A percentile compares a stretch with the other conserved stretches of the same genome.
Evolutionary conservation across 2,113 vertebrate species (phyloP).

Genomic region (Hoplias malabaricus): DNA sequence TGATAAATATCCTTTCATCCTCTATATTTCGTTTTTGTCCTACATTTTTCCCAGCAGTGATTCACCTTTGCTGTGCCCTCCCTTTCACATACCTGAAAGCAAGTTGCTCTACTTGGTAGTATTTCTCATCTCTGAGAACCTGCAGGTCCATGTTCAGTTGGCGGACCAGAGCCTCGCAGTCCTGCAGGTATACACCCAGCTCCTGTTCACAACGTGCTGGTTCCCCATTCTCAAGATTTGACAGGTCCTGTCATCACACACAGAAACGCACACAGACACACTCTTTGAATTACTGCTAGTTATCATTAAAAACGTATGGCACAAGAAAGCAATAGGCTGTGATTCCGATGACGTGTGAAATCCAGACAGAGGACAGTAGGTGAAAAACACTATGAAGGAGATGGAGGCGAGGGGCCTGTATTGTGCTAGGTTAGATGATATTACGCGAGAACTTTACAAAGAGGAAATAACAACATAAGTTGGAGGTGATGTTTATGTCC

Average conservation of each 20-base stretch:
- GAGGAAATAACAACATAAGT: no score
- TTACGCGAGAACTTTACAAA: no score
- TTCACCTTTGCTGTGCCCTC: neutral
- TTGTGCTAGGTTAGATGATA: no score
- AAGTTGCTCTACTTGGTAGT: constrained; percentile 95
- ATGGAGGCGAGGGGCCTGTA: no score
- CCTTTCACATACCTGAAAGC: constrained; percentile 83
- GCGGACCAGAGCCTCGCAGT: constrained; percentile 85
- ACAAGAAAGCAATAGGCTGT: neutral
- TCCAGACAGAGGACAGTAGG: no score
- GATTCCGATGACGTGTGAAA: no score
- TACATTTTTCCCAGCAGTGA: neutral
- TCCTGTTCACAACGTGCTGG: constrained; percentile 84
- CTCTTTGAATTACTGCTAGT: neutral
- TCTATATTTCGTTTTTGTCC: neutral
- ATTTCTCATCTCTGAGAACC: constrained; percentile 88
- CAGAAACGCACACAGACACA: constrained; percentile 4
- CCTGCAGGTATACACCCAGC: constrained; percentile 87
- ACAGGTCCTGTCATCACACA: constrained; percentile 79
- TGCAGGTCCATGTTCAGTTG: constrained; percentile 90
- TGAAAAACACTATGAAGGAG: no score
- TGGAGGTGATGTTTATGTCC: no score
- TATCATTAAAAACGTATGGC: neutral
- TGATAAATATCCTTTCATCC: neutral
- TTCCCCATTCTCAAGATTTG: constrained; percentile 87